These are phyloP conservation scores for Ciconia boyciana DNA, from an alignment of 2,113 vertebrate species.

Conservation along the genomic window DNA sequence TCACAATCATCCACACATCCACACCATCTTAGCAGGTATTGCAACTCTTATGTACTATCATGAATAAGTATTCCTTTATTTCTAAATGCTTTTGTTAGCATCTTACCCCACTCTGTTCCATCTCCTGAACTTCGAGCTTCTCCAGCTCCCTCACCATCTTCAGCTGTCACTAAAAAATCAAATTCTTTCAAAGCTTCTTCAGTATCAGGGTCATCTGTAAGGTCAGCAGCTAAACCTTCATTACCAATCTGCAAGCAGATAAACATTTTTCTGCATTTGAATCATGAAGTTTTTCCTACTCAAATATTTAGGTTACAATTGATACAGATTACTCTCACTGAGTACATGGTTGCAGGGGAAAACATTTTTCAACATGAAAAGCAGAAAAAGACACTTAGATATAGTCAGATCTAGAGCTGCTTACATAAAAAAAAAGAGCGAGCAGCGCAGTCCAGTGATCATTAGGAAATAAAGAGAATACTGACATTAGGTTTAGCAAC, in stretches of 20 bases:
- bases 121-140: conserved; percentile 98
- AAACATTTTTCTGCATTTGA: neutral
- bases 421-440: neutral
- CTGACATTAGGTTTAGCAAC: neutral
- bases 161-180: conserved; percentile 97
- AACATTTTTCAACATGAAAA: neutral
- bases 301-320: neutral
- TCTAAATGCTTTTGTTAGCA: neutral
- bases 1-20: conserved; percentile 25
- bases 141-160: conserved; percentile 96
- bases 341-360: neutral
- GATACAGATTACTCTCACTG: neutral
- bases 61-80: neutral
- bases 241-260: conserved; percentile 78
- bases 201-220: conserved; percentile 90
- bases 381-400: neutral
- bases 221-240: conserved; percentile 90
- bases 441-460: neutral
- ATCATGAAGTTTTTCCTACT: neutral
- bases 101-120: conserved; percentile 98
- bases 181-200: conserved; percentile 99
- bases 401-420: neutral
- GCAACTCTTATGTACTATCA: neutral
- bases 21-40: neutral
- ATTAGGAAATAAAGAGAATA: neutral